A percentile compares a stretch with the other conserved stretches of the same genome.
phyloP scores from a whole-genome alignment of 2,888 invertebrate species.

The Koerneria pararmatus region DNA sequence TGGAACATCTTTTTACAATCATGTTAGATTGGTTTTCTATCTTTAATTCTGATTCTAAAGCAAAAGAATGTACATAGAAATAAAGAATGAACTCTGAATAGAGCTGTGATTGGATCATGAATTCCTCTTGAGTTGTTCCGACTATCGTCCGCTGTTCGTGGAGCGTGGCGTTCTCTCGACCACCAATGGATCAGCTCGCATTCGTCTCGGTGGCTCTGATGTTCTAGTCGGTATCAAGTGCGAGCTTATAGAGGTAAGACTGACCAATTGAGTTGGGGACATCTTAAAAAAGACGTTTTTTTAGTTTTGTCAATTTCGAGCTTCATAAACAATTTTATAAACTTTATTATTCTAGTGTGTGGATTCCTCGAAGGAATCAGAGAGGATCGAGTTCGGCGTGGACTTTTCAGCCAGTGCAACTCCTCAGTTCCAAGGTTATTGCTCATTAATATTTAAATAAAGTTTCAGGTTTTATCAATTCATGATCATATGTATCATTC shows the following conservation, averaged over 20 bases:
- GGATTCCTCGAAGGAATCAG: conserved; percentile 65
- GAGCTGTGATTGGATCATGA: conserved; percentile 6
- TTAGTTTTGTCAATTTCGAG: neutral
- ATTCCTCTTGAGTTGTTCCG: conserved; percentile 57
- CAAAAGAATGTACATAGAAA: too few relatives aligned
- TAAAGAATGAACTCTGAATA: too few relatives aligned
- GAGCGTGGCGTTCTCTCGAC: conserved; percentile 63
- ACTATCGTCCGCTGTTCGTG: conserved; percentile 62
- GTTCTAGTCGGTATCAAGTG: conserved; percentile 68
- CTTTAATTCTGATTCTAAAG: too few relatives aligned
- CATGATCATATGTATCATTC: too few relatives aligned
- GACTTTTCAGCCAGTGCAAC: conserved; percentile 97
- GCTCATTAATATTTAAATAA: too few relatives aligned
- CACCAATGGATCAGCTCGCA: conserved; percentile 63
- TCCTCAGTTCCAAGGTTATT: conserved; percentile 87
- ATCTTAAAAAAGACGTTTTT: neutral
- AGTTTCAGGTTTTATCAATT: too few relatives aligned
- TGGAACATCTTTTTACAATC: too few relatives aligned
- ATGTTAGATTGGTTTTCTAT: too few relatives aligned
- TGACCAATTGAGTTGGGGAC: neutral
- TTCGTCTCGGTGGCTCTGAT: conserved; percentile 70
- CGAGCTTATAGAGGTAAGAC: conserved; percentile 54
- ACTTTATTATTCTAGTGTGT: conserved; percentile 24
- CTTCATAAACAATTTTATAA: neutral
- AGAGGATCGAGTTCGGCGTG: conserved; percentile 87